Conservation (phyloP, 2,888 invertebrate genomes). For the Drosophila infuscata region DNA sequence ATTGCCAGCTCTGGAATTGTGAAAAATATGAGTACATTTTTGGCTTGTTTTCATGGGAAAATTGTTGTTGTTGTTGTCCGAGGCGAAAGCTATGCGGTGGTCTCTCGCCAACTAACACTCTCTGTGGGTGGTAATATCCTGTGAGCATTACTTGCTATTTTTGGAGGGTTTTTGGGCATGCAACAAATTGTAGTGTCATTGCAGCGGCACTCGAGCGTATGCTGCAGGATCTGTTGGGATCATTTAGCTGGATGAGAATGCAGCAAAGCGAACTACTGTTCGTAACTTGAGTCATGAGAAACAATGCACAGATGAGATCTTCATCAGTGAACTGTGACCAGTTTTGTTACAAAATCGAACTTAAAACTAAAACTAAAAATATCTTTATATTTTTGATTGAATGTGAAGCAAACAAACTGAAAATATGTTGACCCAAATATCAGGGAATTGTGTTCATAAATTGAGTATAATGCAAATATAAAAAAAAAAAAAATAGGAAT, state of each 20-base stretch:
- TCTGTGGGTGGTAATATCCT: constrained; percentile 62
- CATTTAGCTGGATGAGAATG: constrained; percentile 61
- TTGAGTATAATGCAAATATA: constrained; percentile 45
- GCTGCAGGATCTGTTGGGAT: constrained; percentile 42
- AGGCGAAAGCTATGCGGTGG: constrained; percentile 25
- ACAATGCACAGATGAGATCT: constrained; percentile 29
- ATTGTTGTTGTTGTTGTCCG: constrained; percentile 36
- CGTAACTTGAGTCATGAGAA: constrained; percentile 20
- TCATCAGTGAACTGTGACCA: constrained; percentile 21
- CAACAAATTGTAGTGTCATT: constrained; percentile 60
- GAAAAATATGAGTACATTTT: constrained; percentile 51
- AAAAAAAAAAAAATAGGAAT: constrained; percentile 30
- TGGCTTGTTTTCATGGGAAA: constrained; percentile 65
- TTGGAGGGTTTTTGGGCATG: constrained; percentile 14
- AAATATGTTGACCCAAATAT: constrained; percentile 54
- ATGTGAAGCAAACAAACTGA: neutral
- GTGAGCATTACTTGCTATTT: constrained; percentile 55
- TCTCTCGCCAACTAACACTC: constrained; percentile 10
- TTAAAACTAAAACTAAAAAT: neutral
- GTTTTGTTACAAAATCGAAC: constrained; percentile 1
- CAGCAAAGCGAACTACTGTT: constrained; percentile 24
- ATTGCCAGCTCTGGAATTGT: constrained; percentile 25
- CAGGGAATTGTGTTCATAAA: constrained; percentile 44
- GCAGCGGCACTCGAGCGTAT: constrained; percentile 53
- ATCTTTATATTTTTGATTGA: neutral